Evolutionary conservation across 2,888 invertebrate species (phyloP), one percentile per base, ranked within the genome.

Genomic region (Cheiracanthium punctorium): DNA sequence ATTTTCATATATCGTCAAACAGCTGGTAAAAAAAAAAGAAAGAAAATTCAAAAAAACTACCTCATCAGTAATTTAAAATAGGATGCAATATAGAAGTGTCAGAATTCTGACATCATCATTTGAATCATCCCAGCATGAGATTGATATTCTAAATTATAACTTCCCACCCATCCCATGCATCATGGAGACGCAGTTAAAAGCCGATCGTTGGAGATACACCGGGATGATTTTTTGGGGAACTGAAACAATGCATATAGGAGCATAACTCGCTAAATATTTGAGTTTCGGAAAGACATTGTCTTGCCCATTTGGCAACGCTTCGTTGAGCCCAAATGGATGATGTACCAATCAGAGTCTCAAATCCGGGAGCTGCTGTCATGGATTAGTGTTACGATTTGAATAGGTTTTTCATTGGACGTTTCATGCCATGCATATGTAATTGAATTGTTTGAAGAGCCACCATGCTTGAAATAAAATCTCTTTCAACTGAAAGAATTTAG

Each of bases 301-400:
- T 58, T 58, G 24, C 24, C 58, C 58, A 24, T 58, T 58, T 58
- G 58, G 58, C 24, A 58, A 58, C 58, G 58, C 58, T 58, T 58
- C 58, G 58, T 58, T 58, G 58, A 58, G 24, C 24, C 24, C 58
- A 24, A 58, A 58, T 58, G 24, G 58, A 58, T 58, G 58, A 24
- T 24, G 58, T 58, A 58, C 58, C 58, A 58, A 58, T 58, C 58
- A 58, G 24, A 58, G 12, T 20, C 58, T 1, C 58, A 58, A 58
- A 58, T 58, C 58, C 58, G 58, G 58, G 58, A 58, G 58, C 58
- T 58, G 24, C 24, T 58, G 58, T 48, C 48, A 48, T 48, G 48
- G 17, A 48, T 48, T 48, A 14, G 48, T 24, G 58, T 24, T 58
- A 58, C 58, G 58, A 58, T 58, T 58, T 58, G 58, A 58, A 58